Conservation (phyloP, 2,113 vertebrate genomes). For the Electrona antarctica region DNA sequence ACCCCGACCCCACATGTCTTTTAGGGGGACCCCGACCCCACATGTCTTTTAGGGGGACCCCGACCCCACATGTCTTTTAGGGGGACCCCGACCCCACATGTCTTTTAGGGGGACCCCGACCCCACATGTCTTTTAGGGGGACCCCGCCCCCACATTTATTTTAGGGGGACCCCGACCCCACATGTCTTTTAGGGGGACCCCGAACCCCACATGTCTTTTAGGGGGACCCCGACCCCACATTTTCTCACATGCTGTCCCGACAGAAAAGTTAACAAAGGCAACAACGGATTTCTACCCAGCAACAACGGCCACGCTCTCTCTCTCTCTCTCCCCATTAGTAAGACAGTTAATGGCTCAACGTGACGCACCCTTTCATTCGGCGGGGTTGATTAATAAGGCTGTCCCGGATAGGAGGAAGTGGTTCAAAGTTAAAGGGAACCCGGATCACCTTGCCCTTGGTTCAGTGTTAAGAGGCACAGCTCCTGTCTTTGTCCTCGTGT, state of each 20-base stretch:
- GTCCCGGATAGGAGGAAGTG: slow-evolving; percentile 54
- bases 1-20: no score
- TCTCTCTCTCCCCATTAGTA: slow-evolving; percentile 29
- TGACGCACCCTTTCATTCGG: slow-evolving; percentile 40
- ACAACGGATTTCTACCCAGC: slow-evolving; percentile 60
- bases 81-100: no score
- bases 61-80: no score
- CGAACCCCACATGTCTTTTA: no score
- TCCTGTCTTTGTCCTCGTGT: slow-evolving; percentile 69
- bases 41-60: no score
- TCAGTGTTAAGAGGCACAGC: slow-evolving; percentile 62
- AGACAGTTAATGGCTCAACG: slow-evolving; percentile 36
- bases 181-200: no score
- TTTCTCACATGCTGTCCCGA: slow-evolving; percentile 1
- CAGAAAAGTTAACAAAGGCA: slow-evolving; percentile 24
- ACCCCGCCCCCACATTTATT: no score
- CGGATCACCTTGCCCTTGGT: slow-evolving; percentile 71
- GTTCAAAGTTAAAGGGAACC: slow-evolving; percentile 59
- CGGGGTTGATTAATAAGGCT: slow-evolving; percentile 66
- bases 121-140: no score
- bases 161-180: no score
- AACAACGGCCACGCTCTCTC: slow-evolving; percentile 68
- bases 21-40: no score
- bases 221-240: no score
- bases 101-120: no score